Base-by-base conservation (phyloP, 2,888 invertebrate species). In the Metalampra italica region DNA sequence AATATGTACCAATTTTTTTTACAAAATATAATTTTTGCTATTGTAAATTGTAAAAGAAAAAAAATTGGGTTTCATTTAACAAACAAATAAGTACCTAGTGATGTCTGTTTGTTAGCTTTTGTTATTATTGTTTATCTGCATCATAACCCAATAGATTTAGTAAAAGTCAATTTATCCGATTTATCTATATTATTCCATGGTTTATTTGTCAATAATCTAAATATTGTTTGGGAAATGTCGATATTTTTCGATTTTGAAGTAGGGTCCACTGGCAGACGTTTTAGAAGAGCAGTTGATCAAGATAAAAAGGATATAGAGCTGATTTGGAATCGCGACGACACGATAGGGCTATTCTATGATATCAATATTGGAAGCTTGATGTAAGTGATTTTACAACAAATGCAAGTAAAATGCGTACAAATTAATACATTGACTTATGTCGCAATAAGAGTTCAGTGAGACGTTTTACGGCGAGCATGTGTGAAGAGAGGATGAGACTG, bases 201-300 rank as follows among this genome's bases (percentile, higher is more conserved):
- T n/a, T n/a, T n/a, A n/a, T n/a, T n/a, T n/a, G 22, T 36, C 43
- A 44, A 44, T 14, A 3, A 7, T 7, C 12, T 29, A 34, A 30
- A 43, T 38, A 13, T 30, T 43, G 29, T 29, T 13, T 47, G 22
- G 9, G 7, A 43, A 51, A 88, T 88, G 88, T 88, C 88, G 15
- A 84, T 88, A 68, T 88, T 75, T 64, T 86, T 85, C 50, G 80
- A 88, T 60, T 86, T 79, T 50, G 63, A 79, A 29, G 75, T 84
- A 0, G 76, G 76, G 0, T 51, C 72, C 0, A 58, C 54, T 46
- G 78, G 79, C 0, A 73, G 79, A 48, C 68, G 80, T 45, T 80
- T 88, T 45, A 70, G 88, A 58, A 70, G 78, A 39, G 88, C 88
- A 0, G 75, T 88, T 0, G 78, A 84, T n/a, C 68, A 67, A 3